phyloP scores from a whole-genome alignment of 2,888 invertebrate species.

The Nymphalis c-album region DNA sequence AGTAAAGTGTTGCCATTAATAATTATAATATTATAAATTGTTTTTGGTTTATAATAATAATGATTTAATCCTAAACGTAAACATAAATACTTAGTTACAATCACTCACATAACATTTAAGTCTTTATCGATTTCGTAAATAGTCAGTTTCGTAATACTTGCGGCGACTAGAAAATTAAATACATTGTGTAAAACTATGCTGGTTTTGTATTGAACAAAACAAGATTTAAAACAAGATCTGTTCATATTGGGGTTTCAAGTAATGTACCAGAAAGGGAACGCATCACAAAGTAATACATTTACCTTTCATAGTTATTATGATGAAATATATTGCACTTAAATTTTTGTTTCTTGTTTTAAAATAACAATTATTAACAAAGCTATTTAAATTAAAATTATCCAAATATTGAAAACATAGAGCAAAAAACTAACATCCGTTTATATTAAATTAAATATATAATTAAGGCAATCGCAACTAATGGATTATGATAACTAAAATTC shows the following conservation, averaged over 20 bases:
- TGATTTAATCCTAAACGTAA: too few species aligned
- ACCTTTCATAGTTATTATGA: too few species aligned
- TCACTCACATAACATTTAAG: constrained; percentile 12
- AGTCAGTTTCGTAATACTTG: constrained; percentile 21
- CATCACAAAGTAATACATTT: too few species aligned
- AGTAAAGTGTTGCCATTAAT: too few species aligned
- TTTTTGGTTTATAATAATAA: too few species aligned
- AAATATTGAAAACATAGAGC: neutral
- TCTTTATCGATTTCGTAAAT: constrained; percentile 19
- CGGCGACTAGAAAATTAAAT: constrained; percentile 20
- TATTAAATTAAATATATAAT: neutral
- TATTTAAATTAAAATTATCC: neutral
- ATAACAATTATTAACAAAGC: neutral
- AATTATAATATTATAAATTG: too few species aligned
- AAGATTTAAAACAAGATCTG: neutral
- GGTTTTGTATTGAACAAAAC: constrained; percentile 1
- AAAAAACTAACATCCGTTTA: neutral
- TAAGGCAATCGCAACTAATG: neutral
- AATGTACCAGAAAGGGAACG: neutral
- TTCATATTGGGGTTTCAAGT: neutral
- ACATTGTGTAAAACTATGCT: constrained; percentile 25
- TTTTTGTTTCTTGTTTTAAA: neutral
- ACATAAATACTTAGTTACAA: too few species aligned
- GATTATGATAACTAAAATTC: neutral
- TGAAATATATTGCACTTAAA: too few species aligned